Conservation (phyloP, 2,113 vertebrate genomes). For the Falco punctatus region DNA sequence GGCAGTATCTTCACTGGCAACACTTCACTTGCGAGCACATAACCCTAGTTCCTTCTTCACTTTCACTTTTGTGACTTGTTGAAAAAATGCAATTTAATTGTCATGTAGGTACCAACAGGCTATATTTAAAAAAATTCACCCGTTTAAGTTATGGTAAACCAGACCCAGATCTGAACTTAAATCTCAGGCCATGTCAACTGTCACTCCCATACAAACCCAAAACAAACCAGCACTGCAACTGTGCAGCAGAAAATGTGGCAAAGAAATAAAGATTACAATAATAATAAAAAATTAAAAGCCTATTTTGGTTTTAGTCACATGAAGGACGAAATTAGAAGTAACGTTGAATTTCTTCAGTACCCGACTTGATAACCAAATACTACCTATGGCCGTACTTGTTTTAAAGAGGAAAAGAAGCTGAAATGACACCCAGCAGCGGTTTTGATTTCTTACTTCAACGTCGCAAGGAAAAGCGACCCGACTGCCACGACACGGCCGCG, state of each 20-base stretch:
- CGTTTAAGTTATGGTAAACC: not conserved
- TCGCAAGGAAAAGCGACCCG: not conserved
- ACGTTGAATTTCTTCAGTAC: not conserved
- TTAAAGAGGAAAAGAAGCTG: not conserved
- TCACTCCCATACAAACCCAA: not conserved
- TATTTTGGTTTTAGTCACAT: not conserved
- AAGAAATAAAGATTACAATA: not conserved
- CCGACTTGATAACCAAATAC: not conserved
- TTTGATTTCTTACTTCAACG: not conserved
- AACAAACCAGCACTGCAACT: not conserved
- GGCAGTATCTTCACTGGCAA: not conserved
- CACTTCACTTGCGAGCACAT: not conserved
- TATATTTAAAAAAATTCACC: accelerated
- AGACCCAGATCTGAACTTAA: not conserved
- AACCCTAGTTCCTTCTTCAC: not conserved
- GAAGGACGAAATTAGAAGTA: not conserved
- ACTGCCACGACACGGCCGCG: not conserved
- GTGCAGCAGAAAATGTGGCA: not conserved
- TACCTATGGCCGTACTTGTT: accelerated
- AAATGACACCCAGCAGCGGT: accelerated
- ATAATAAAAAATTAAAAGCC: accelerated
- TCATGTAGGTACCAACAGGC: accelerated
- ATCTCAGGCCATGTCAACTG: not conserved
- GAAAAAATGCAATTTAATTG: not conserved
- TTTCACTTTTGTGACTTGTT: not conserved